Evolutionary conservation across 2,888 invertebrate genomes (phyloP).

Genomic region (Temnothorax rugatulus): DNA sequence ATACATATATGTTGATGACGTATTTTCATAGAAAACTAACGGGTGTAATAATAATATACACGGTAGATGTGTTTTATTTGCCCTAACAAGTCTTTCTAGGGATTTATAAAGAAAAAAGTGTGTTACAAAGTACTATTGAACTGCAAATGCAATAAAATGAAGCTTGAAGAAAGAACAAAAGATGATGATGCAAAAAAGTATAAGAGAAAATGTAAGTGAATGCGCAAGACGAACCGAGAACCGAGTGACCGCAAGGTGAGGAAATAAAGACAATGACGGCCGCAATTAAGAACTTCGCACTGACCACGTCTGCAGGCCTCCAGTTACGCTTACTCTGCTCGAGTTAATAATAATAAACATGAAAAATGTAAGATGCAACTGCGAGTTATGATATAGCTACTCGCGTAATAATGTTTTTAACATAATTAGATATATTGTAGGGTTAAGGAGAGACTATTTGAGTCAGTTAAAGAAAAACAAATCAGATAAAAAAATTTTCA

Average conservation of each 20-base stretch:
- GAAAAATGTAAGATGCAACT: constrained; percentile 17
- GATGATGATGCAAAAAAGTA: neutral
- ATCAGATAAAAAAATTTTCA: too few species aligned
- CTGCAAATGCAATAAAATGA: neutral
- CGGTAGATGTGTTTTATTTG: neutral
- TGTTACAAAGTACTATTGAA: neutral
- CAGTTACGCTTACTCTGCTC: constrained; percentile 48
- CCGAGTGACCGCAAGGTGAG: neutral
- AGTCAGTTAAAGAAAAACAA: too few species aligned
- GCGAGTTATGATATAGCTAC: neutral
- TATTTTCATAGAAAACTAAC: neutral
- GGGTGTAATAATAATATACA: neutral
- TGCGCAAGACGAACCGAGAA: neutral
- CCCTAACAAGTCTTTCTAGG: neutral
- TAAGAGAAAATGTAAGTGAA: neutral
- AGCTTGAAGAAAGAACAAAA: neutral
- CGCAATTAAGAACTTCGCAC: constrained; percentile 21
- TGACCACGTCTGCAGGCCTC: constrained; percentile 17
- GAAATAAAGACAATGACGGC: neutral
- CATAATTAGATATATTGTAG: too few species aligned
- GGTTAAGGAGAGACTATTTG: too few species aligned
- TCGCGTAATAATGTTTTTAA: neutral
- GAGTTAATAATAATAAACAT: constrained; percentile 19
- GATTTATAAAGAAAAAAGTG: neutral
- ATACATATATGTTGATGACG: neutral